Base-by-base conservation (phyloP, 2,113 vertebrate species). In the Lampris incognitus region DNA sequence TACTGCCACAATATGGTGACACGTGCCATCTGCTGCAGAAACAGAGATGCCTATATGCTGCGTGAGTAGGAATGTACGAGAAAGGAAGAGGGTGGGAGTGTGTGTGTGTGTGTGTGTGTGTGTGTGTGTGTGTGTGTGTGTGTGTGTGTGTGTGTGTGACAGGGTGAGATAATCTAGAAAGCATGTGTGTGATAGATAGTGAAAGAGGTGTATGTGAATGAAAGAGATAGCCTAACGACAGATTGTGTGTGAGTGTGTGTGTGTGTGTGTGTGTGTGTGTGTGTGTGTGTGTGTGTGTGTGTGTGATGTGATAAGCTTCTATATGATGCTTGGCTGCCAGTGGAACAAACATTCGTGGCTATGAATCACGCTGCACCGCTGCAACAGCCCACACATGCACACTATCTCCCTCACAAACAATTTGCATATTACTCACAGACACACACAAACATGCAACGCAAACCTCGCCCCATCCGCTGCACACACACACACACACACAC, bases 1-100 rank as follows among this genome's bases (percentile, higher is more conserved):
- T 89, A 89, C 85, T 81, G 83, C 75, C 8, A 61, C 78, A 90
- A 89, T 89, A 90, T 87, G 84, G 84, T 89, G 89, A 89, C 84
- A 89, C 86, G 81, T 85, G 78, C 91, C 91, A 92, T 93, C 92
- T 92, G 92, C 79, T 84, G 82, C 76, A 78, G 74, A 82, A 76
- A 89, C 10, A 85, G 86, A 89, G 76, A 84, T 85, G 84, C 70
- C 4, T 82, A 44, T 76, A 85, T 13, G 55, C 83, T 72, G 90
- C 2, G 62, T 7, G 74, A 72, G 69, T 78, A 65, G 73, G 85
- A 82, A 84, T 72, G 78, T 77, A 65, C 87, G 79, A 67, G 83
- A 62, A 58, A 76, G 80, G 48, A 75, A 76, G 38, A 79, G 61
- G 63, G 54, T 48, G 51, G 56, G 66, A 60, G 61, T 57, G 49